These are phyloP conservation scores for Tyrannus savana DNA, from an alignment of 2,113 vertebrate species.

Conservation along the genomic window DNA sequence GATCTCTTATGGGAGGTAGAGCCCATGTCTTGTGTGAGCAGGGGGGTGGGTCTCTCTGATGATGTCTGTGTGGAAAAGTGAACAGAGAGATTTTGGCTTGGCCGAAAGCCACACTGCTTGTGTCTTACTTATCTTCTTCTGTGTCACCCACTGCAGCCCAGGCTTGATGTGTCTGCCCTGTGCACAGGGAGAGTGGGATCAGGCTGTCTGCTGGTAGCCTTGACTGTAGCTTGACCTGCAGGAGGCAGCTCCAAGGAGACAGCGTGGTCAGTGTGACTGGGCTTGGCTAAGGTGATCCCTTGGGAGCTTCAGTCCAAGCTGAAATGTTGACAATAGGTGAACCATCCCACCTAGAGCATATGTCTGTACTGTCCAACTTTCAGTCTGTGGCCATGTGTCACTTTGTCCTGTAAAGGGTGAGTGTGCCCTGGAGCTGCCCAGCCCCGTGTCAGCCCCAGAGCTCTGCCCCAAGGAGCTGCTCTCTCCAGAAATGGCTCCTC, in stretches of 20 bases:
- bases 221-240: neutral
- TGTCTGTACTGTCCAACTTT: neutral
- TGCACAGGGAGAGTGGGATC: neutral
- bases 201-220: neutral
- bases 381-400: neutral
- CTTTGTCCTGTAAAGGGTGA: neutral
- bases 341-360: neutral
- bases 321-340: neutral
- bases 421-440: neutral
- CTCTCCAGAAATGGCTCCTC: neutral
- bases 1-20: neutral
- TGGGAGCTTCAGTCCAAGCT: neutral
- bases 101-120: neutral
- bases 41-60: neutral
- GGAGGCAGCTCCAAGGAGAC: neutral
- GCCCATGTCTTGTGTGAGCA: neutral
- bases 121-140: neutral
- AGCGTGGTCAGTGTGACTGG: neutral
- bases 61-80: neutral
- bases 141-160: neutral
- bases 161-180: neutral
- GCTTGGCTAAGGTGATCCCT: neutral
- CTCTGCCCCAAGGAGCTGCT: neutral
- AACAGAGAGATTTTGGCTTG: neutral
- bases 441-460: fast-evolving